A percentile compares a stretch with the other conserved stretches of the same genome.
These are phyloP conservation scores for Dicaeum eximium DNA, from an alignment of 2,113 vertebrate species.

Conservation along the genomic window DNA sequence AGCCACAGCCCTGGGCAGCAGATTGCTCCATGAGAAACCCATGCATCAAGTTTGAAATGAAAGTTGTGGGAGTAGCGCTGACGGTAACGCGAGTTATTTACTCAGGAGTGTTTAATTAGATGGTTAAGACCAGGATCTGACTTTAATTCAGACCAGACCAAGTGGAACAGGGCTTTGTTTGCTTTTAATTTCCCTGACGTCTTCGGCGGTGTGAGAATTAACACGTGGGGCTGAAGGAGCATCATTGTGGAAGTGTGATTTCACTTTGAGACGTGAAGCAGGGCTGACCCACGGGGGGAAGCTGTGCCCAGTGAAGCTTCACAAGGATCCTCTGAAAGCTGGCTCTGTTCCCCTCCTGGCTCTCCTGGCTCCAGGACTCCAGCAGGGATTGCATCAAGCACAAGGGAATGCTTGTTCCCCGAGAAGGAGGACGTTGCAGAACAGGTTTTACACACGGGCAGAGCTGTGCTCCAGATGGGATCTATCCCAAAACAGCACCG, in stretches of 20 bases:
- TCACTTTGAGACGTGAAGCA: background rate
- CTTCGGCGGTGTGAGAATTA: background rate
- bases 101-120: background rate
- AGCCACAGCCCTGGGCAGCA: background rate
- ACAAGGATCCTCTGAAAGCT: background rate
- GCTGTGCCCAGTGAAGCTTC: background rate
- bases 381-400: background rate
- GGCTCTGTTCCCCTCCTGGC: background rate
- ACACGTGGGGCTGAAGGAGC: background rate
- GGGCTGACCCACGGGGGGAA: background rate
- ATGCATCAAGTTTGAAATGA: background rate
- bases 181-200: background rate
- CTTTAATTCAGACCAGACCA: background rate
- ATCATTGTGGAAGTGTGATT: background rate
- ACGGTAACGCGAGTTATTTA: background rate
- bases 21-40: background rate
- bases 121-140: background rate
- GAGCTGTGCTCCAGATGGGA: slow-evolving; percentile 90
- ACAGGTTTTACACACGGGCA: slow-evolving; percentile 70
- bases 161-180: background rate
- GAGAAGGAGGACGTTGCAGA: background rate
- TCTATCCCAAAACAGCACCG: slow-evolving; percentile 79
- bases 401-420: background rate
- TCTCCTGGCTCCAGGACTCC: background rate
- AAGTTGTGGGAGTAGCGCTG: background rate